Conservation (phyloP, 2,888 invertebrate genomes). For the Habroteleia sp. region DNA sequence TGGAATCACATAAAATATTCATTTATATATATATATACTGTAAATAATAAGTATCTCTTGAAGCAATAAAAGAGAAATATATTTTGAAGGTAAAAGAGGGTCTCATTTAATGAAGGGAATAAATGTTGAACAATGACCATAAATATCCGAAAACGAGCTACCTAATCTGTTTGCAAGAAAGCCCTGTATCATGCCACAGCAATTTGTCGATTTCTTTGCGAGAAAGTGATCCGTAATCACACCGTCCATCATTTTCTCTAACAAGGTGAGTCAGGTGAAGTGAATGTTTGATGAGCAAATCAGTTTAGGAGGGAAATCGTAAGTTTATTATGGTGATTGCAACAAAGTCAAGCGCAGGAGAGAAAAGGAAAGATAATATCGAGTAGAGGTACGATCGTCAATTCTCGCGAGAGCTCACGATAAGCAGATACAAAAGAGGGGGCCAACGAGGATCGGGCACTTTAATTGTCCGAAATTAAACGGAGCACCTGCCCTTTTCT, state of each 20-base stretch:
- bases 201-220: constrained; percentile 43
- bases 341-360: constrained; percentile 28
- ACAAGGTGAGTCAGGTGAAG: constrained; percentile 37
- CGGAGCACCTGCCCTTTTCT: constrained; percentile 77
- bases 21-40: too few relatives aligned
- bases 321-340: constrained; percentile 44
- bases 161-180: constrained; percentile 23
- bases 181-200: constrained; percentile 27
- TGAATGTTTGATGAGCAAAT: constrained; percentile 57
- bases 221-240: background rate
- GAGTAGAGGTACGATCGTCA: constrained; percentile 43
- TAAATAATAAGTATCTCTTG: too few relatives aligned
- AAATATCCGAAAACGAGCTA: constrained; percentile 38
- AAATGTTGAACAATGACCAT: constrained; percentile 20
- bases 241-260: constrained; percentile 41
- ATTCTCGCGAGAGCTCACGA: constrained; percentile 52
- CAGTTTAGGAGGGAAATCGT: constrained; percentile 49
- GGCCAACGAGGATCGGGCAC: constrained; percentile 71
- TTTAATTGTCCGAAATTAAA: constrained; percentile 81
- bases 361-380: constrained; percentile 34
- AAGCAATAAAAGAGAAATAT: too few relatives aligned
- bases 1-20: too few relatives aligned
- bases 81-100: too few relatives aligned
- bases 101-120: constrained; percentile 14
- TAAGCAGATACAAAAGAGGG: constrained; percentile 64